Evolutionary conservation across 2,888 invertebrate species (phyloP), one percentile per base, ranked within the genome.

Genomic region (Hydraecia micacea): DNA sequence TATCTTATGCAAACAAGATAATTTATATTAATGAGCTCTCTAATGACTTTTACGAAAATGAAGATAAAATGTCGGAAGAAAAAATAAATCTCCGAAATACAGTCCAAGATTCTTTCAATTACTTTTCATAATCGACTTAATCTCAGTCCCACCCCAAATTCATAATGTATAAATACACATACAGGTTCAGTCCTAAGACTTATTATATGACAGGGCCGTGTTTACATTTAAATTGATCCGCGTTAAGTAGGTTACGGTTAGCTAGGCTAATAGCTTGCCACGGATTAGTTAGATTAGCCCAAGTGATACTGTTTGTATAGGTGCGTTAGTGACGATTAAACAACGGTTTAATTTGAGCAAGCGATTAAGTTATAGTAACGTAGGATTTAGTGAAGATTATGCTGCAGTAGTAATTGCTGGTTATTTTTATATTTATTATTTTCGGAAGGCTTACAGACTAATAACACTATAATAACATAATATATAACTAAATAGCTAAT

Each of bases 151-250:
- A 18, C 18, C 18, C 6, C 18, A 42, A 67, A 67, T 5, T 66
- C 9, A 67, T 0, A 9, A 39, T 39, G 8, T 65, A n/a, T n/a
- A n/a, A n/a, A n/a, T 65, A 36, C 7, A 36, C 0, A 18, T 28
- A 13, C 13, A 68, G 28, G 8, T 15, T 49, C 9, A 58, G 5
- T 15, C 6, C 52, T 25, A 32, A 36, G 25, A 32, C 58, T 49
- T 13, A 39, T 52, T 58, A 81, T 65, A 73, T 62, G 60, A 62
- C 62, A 52, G n/a, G 13, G 0, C 49, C 9, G 28, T 86, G 65
- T 83, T 86, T 77, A 83, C 78, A 72, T 58, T 77, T 39, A 67
- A 73, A 78, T 73, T 39, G 60, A 83, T 86, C 62, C 63, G 1
- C n/a, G 62, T 71, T 83, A 86, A 83, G 66, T 67, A 86, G 69